A percentile compares a stretch with the other conserved stretches of the same genome.
phyloP scores from a whole-genome alignment of 2,797 vertebrate genomes.

The Pangasius sanitwongsei region DNA sequence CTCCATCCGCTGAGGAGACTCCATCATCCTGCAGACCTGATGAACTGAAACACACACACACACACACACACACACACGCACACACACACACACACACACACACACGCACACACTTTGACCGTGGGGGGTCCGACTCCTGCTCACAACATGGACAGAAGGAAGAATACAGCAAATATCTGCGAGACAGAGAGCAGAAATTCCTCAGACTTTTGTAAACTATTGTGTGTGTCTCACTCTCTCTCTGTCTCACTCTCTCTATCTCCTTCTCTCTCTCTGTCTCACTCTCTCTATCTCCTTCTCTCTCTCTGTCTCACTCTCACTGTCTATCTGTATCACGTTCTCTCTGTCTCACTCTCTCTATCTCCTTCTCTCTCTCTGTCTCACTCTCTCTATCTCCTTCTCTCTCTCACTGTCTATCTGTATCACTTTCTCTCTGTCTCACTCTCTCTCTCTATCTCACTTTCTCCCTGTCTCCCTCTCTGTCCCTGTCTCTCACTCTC shows the following conservation, averaged over 20 bases:
- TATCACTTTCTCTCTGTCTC: neutral
- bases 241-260: neutral
- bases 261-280: neutral
- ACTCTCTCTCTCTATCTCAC: neutral
- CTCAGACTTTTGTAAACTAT: neutral
- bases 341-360: neutral
- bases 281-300: neutral
- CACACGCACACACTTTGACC: neutral
- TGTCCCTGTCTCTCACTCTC: neutral
- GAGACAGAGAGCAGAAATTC: neutral
- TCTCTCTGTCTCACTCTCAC: neutral
- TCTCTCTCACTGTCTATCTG: neutral
- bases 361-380: neutral
- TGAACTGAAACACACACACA: conserved; percentile 55
- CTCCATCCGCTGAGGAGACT: conserved; percentile 53
- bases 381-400: neutral
- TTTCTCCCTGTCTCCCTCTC: neutral
- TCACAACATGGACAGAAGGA: neutral
- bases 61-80: neutral
- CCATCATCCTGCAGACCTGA: conserved; percentile 69
- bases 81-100: neutral
- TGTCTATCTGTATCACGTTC: too few species aligned
- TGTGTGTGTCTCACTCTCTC: neutral
- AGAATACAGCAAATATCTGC: neutral
- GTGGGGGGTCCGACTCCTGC: neutral